These are phyloP conservation scores for Resseliella maxima DNA, from an alignment of 2,888 invertebrate species.

Conservation along the genomic window DNA sequence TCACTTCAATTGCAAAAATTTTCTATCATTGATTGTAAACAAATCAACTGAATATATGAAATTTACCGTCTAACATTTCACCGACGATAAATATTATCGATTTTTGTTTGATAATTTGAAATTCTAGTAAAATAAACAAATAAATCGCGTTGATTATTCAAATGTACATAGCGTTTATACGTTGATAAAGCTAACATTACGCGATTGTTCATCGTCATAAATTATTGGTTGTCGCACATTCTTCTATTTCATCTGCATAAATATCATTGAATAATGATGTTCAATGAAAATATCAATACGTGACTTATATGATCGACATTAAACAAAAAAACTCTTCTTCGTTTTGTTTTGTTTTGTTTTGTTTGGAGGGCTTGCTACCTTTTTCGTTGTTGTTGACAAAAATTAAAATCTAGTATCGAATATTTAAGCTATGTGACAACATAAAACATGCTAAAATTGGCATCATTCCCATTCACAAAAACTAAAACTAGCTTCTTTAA, in stretches of 20 bases:
- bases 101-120: conserved; percentile 12
- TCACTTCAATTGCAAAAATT: too few relatives aligned
- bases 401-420: too few relatives aligned
- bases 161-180: not conserved
- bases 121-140: not conserved
- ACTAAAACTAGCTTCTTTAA: not conserved
- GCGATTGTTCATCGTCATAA: conserved; percentile 10
- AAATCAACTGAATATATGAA: not conserved
- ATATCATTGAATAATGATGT: conserved; percentile 43
- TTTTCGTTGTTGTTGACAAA: too few relatives aligned
- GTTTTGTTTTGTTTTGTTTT: not conserved
- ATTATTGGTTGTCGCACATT: conserved; percentile 2
- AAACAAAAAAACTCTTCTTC: not conserved
- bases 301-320: conserved; percentile 34
- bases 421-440: too few relatives aligned
- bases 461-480: not conserved
- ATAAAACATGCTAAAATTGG: too few relatives aligned
- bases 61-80: not conserved
- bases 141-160: not conserved
- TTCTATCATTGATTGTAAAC: too few relatives aligned
- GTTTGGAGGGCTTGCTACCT: not conserved
- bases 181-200: not conserved
- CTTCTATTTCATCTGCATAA: conserved; percentile 41
- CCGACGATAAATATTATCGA: not conserved
- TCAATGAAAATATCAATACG: conserved; percentile 27